Evolutionary conservation across 2,797 vertebrate genomes (phyloP), one percentile per base, ranked within the genome.

Genomic region (Setipinna tenuifilis): DNA sequence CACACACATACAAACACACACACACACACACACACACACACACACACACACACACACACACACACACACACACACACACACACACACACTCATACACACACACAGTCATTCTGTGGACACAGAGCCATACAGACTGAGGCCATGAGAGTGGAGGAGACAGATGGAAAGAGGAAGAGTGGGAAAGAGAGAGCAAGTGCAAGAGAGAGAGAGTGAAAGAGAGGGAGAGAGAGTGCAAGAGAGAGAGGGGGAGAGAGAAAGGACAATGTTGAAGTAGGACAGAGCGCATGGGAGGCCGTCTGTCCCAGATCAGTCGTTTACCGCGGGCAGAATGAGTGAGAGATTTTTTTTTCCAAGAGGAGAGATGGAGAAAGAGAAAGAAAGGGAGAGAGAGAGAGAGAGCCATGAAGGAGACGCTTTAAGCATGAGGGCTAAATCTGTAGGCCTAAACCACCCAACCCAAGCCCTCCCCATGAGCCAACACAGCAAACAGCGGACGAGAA

Each of bases 251-350:
- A 87, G 89, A 81, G 84, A 90, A 87, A 92, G 92, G 92, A 91
- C 91, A 58, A 81, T 2, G 85, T 68, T 89, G 91, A 95, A 95
- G 93, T 96, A 95, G 95, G 95, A 93, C 95, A 95, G 92, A 93
- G 90, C 95, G 84, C 94, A 93, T 91, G 94, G 95, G 95, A 96
- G 93, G 91, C 91, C 85, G 91, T 90, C 93, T 94, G 95, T 95
- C 95, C 95, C 95, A 95, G 94, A 95, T 96, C 93, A 93, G 90
- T 91, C 90, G 82, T 94, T 93, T 91, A 93, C 92, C 87, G 89
- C 90, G n/a, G 84, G 88, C 90, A 83, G 87, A 89, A 88, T 82
- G 83, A 87, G 82, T 57, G 41, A 81, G 68, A 44, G 86, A 82
- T 78, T 21, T 44, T 78, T 78, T 44, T 78, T 75, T n/a, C 25